Evolutionary conservation across 1,140 invertebrate genomes (phyloP).

Genomic region (Calliphora vicina): DNA sequence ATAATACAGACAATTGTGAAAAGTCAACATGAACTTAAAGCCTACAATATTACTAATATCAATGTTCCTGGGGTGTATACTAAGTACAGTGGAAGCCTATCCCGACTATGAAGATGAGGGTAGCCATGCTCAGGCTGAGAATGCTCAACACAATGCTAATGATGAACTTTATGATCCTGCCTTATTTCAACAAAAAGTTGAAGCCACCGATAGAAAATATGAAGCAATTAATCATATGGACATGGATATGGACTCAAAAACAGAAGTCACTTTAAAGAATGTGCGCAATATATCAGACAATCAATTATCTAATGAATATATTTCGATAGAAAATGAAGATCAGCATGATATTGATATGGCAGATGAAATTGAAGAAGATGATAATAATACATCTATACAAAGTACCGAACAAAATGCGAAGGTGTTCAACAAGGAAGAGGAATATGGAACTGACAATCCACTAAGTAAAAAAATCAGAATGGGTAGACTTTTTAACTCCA

Average conservation of each 20-base stretch:
- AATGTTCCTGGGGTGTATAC: neutral
- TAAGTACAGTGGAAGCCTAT: neutral
- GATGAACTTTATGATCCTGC: conserved; percentile 54
- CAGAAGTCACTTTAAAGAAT: conserved; percentile 14
- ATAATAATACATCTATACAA: neutral
- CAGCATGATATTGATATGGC: conserved; percentile 41
- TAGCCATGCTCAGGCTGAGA: neutral
- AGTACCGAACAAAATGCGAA: neutral
- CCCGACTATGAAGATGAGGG: neutral
- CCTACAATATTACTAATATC: neutral
- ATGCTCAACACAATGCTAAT: neutral
- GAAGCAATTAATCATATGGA: conserved; percentile 36
- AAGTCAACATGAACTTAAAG: neutral
- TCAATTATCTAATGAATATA: conserved; percentile 10
- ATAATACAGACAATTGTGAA: too few species aligned
- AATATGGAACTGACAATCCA: neutral
- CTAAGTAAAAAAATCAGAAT: neutral
- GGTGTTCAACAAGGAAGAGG: neutral
- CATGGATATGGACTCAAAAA: conserved; percentile 40
- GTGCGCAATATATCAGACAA: conserved; percentile 38
- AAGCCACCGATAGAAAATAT: conserved; percentile 39
- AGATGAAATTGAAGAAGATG: conserved; percentile 32
- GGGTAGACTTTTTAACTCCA: neutral
- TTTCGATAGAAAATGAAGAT: conserved; percentile 42
- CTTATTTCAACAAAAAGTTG: conserved; percentile 45